Conservation (phyloP, 2,797 vertebrate species). For the Amphiprion clarkii region DNA sequence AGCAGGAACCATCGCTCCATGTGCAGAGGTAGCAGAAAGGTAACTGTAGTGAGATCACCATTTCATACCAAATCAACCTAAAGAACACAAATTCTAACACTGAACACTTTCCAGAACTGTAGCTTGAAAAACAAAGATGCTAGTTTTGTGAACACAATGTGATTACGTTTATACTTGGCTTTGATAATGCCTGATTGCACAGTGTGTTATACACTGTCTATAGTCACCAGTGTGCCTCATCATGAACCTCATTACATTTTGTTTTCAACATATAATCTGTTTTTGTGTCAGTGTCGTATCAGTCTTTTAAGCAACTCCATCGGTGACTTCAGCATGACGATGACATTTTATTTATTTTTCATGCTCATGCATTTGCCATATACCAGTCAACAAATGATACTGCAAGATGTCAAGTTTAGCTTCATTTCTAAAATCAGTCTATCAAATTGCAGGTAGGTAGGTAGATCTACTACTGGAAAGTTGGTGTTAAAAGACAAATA, state of each 20-base stretch:
- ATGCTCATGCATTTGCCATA: background rate
- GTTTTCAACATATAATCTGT: background rate
- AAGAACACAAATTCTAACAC: too few relatives aligned
- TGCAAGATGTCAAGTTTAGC: background rate
- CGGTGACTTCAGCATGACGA: background rate
- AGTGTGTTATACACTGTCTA: background rate
- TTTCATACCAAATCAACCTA: background rate
- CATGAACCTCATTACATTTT: background rate
- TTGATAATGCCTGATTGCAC: background rate
- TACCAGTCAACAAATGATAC: background rate
- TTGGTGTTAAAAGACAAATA: background rate
- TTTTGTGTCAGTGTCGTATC: background rate
- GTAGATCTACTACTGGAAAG: background rate
- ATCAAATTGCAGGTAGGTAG: too few relatives aligned
- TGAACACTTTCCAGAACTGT: background rate
- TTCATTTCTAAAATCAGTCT: too few relatives aligned
- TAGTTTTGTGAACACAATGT: background rate
- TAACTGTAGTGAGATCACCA: background rate
- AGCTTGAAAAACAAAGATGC: background rate
- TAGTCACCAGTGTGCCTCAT: background rate
- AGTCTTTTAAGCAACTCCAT: background rate
- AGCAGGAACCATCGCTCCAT: background rate
- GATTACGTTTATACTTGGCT: background rate
- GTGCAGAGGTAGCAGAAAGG: background rate
- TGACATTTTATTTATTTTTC: slow-evolving; percentile 6